Evolutionary conservation across 2,888 invertebrate species (phyloP).

Genomic region (Cheilosia soror): DNA sequence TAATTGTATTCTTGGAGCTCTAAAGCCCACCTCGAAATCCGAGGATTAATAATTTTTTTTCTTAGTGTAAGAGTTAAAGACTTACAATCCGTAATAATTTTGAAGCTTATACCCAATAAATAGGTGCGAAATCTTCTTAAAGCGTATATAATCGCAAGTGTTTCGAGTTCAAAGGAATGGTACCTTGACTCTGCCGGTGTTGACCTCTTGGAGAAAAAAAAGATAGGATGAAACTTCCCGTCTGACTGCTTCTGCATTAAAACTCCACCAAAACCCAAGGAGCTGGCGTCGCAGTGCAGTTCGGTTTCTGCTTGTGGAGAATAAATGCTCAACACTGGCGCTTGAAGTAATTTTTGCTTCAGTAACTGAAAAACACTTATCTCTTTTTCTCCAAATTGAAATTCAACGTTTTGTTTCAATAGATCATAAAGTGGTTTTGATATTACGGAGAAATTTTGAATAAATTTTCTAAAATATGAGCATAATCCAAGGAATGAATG

Average conservation of each 20-base stretch:
- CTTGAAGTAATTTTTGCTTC: constrained; percentile 31
- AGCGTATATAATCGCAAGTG: constrained; percentile 76
- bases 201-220: constrained; percentile 67
- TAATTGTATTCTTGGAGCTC: constrained; percentile 79
- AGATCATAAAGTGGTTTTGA: constrained; percentile 19
- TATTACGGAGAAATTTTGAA: constrained; percentile 22
- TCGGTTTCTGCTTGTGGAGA: constrained; percentile 76
- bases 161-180: constrained; percentile 68
- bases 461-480: constrained; percentile 17
- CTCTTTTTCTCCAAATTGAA: no score
- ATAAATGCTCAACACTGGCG: constrained; percentile 78
- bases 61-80: no score
- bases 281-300: constrained; percentile 78
- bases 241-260: constrained; percentile 76
- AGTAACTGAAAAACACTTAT: no score
- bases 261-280: constrained; percentile 77
- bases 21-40: constrained; percentile 3
- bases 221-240: constrained; percentile 77
- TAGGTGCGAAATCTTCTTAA: no score
- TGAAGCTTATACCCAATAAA: no score
- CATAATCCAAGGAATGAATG: constrained; percentile 33
- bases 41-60: no score
- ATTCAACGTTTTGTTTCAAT: no score
- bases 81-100: no score
- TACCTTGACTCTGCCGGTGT: no score